Conservation (phyloP, 2,113 vertebrate genomes). For the Herpailurus yagouaroundi region DNA sequence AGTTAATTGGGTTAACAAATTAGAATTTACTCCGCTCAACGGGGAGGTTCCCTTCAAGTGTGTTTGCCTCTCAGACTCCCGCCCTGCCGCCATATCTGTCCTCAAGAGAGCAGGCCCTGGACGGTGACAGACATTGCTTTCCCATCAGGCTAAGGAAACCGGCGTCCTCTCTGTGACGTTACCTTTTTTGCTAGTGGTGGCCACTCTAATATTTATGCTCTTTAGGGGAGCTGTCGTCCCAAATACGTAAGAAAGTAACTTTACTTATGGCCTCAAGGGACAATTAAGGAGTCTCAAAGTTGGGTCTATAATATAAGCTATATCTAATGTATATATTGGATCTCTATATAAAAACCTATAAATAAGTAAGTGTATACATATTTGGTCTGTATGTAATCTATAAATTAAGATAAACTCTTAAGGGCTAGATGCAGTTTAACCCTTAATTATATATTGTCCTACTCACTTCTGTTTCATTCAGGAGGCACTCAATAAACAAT, state of each 20-base stretch:
- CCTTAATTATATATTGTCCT: not conserved
- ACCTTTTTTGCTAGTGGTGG: not conserved
- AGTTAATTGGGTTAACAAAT: not conserved
- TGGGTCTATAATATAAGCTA: not conserved
- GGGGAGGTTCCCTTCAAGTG: not conserved
- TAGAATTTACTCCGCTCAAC: not conserved
- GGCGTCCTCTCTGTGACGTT: not conserved
- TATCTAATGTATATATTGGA: not conserved
- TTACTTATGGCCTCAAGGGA: not conserved
- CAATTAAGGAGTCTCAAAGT: not conserved
- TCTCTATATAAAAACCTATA: not conserved
- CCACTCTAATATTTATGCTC: not conserved
- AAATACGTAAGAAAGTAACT: not conserved
- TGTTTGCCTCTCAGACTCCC: not conserved
- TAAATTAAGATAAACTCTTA: not conserved
- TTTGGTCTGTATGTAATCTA: not conserved
- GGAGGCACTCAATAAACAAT: not conserved
- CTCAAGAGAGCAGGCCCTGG: not conserved
- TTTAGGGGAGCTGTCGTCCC: not conserved
- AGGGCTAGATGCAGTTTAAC: not conserved
- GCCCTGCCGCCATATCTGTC: not conserved
- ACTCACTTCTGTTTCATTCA: not conserved
- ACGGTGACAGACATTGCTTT: not conserved
- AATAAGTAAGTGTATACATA: not conserved
- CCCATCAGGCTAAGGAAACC: not conserved